Evolutionary conservation across 2,888 invertebrate genomes (phyloP).

Genomic region (Drosophila dives): DNA sequence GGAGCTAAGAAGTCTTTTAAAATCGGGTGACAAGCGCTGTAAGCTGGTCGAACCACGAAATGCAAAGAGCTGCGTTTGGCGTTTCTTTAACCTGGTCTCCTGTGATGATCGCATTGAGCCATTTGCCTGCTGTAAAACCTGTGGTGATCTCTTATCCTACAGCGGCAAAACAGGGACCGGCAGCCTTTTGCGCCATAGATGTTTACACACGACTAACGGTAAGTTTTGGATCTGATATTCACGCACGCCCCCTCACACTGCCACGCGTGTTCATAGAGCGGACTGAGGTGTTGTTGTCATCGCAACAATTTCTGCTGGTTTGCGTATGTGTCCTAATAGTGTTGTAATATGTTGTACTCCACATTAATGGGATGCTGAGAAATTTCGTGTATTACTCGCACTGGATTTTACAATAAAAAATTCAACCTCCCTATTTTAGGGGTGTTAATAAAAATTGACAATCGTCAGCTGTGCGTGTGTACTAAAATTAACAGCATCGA

Average conservation of each 20-base stretch:
- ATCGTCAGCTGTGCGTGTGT: slow-evolving; percentile 20
- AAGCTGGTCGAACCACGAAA: slow-evolving; percentile 68
- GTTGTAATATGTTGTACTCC: slow-evolving; percentile 45
- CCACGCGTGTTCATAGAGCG: slow-evolving; percentile 66
- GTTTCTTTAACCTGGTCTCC: slow-evolving; percentile 69
- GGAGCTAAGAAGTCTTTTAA: slow-evolving; percentile 58
- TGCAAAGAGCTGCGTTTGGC: slow-evolving; percentile 70
- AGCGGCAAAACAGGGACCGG: slow-evolving; percentile 71
- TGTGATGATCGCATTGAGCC: slow-evolving; percentile 67
- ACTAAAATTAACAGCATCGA: neutral
- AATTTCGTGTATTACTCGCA: neutral
- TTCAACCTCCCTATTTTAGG: neutral
- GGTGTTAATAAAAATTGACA: slow-evolving; percentile 1
- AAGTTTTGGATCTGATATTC: slow-evolving; percentile 67
- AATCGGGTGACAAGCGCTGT: slow-evolving; percentile 67
- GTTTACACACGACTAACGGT: slow-evolving; percentile 71
- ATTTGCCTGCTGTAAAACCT: slow-evolving; percentile 69
- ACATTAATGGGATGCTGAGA: slow-evolving; percentile 5
- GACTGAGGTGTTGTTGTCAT: slow-evolving; percentile 47
- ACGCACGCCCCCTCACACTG: slow-evolving; percentile 69
- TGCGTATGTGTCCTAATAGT: slow-evolving; percentile 32
- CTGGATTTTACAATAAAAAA: slow-evolving; percentile 1
- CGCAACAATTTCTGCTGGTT: slow-evolving; percentile 30
- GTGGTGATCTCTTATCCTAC: slow-evolving; percentile 66
- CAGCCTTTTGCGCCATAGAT: slow-evolving; percentile 66